Base-by-base conservation (phyloP, 23 tunicate species). In the Trididemnum nubilum region DNA sequence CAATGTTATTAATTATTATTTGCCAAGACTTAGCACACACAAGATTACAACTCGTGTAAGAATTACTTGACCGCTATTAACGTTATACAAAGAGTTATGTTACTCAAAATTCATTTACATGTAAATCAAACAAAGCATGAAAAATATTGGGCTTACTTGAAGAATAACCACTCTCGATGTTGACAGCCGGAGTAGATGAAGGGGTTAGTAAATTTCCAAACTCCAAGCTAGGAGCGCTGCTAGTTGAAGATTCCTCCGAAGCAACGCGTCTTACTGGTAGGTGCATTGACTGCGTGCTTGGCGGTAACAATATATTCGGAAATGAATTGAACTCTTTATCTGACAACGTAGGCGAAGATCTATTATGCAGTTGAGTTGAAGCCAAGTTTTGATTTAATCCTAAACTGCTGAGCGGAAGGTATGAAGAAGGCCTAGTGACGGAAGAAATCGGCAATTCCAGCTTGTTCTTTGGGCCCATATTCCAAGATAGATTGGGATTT, bases 71-170 rank as follows among this genome's bases (percentile, higher is more conserved):
- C n/a, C n/a, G n/a, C n/a, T n/a, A n/a, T n/a, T n/a, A n/a, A n/a
- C n/a, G n/a, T n/a, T n/a, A n/a, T n/a, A n/a, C n/a, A n/a, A n/a
- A n/a, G n/a, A n/a, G n/a, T n/a, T n/a, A n/a, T n/a, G n/a, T n/a
- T n/a, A n/a, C n/a, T n/a, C n/a, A n/a, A n/a, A n/a, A n/a, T n/a
- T n/a, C n/a, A n/a, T n/a, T n/a, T n/a, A n/a, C n/a, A n/a, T n/a
- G n/a, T n/a, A n/a, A n/a, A n/a, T n/a, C n/a, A n/a, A n/a, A n/a
- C n/a, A n/a, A n/a, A n/a, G n/a, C n/a, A n/a, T n/a, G n/a, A n/a
- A n/a, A n/a, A n/a, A n/a, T n/a, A n/a, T n/a, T n/a, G n/a, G n/a
- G 64, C 85, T 34, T 85, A 90, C 96, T 82, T 85, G 96, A 90
- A 44, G 96, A 90, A 67, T 90, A 90, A 30, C 96, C 96, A 85